Base-by-base conservation (phyloP, 1,140 invertebrate species). In the Palaemon carinicauda region DNA sequence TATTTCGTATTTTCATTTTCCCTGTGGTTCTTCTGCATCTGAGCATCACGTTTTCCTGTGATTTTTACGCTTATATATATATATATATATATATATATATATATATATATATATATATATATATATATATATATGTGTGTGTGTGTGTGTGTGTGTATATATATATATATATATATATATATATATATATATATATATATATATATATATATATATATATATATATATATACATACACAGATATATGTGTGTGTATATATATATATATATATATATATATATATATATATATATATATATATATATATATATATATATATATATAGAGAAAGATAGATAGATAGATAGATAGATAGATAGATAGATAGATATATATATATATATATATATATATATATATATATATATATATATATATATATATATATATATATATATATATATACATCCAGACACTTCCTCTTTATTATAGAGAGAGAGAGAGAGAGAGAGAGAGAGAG, bases 41-140 rank as follows among this genome's bases (percentile, higher is more conserved):
- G n/a, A n/a, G n/a, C n/a, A n/a, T n/a, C n/a, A n/a, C n/a, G n/a
- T n/a, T n/a, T n/a, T n/a, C n/a, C n/a, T n/a, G n/a, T n/a, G n/a
- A n/a, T n/a, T n/a, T n/a, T n/a, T n/a, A n/a, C n/a, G n/a, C n/a
- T n/a, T 60, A 60, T 60, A 60, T 60, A 60, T 60, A 60, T 60
- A 60, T 60, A 60, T 60, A 60, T 60, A 60, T 60, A 60, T 60
- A 60, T 60, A 60, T 60, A 60, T 60, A 60, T 60, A 60, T 60
- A 60, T 60, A 60, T 60, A 60, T 60, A 60, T 60, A 60, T 60
- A 60, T 60, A 60, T 60, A 60, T 60, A 60, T 60, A 60, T 60
- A 60, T 60, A 60, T 60, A 60, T 60, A 60, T 60, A 60, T 60
- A 60, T 60, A 60, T 60, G 14, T 60, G 14, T 60, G 14, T 60